Percentiles rank a stretch among this genome's conserved stretches.
Evolutionary conservation across 2,888 invertebrate species (phyloP).

Genomic region (Helicoverpa assulta): DNA sequence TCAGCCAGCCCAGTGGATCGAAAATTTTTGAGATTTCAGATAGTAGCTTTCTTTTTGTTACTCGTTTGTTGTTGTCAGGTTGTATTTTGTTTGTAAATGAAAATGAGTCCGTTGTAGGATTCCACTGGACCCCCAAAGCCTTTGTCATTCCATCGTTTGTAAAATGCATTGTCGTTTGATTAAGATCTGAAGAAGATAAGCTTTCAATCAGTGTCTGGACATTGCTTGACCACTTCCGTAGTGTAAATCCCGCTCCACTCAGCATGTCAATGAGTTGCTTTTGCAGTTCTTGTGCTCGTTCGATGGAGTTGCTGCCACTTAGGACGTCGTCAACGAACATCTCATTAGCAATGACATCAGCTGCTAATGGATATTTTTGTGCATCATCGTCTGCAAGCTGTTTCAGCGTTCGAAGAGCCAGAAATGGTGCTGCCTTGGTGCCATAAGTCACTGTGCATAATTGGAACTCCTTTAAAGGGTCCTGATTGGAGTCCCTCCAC

Average conservation of each 20-base stretch:
- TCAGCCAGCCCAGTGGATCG: not conserved
- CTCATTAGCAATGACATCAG: not conserved
- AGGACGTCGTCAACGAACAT: conserved; percentile 4
- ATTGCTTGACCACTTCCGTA: not conserved
- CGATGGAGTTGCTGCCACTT: not conserved
- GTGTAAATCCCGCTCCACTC: not conserved
- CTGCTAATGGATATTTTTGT: not conserved
- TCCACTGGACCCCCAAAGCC: not conserved
- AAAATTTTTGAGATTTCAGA: not conserved
- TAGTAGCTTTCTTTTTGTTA: not conserved
- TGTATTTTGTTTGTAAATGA: not conserved
- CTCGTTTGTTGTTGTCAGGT: not conserved
- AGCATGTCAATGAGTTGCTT: not conserved
- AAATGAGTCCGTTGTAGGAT: not conserved
- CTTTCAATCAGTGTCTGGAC: not conserved
- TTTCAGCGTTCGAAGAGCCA: not conserved
- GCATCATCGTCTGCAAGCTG: not conserved
- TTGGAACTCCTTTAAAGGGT: not conserved
- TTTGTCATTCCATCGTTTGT: not conserved
- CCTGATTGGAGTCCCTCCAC: not conserved
- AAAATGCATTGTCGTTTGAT: conserved; percentile 4
- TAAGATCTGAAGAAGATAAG: conserved; percentile 1
- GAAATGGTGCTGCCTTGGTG: conserved; percentile 1
- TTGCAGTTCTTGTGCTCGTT: not conserved
- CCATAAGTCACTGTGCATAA: not conserved